Evolutionary conservation across 2,888 invertebrate species (phyloP).

Genomic region (Elmis aenea): DNA sequence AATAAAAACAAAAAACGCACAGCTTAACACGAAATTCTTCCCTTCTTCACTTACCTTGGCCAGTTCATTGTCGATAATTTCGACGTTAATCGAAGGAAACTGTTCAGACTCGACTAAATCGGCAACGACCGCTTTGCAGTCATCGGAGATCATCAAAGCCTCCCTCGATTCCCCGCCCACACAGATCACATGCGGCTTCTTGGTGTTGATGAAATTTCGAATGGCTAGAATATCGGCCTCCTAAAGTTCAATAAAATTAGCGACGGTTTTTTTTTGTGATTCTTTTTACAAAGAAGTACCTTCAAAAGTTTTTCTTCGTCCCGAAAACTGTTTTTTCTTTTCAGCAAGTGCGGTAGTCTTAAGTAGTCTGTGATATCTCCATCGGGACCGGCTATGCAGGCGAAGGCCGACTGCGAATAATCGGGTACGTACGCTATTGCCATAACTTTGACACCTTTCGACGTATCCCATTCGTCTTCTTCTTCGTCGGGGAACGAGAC

Average conservation of each 20-base stretch:
- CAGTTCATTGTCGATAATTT: constrained; percentile 90
- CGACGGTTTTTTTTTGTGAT: constrained; percentile 2
- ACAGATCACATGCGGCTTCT: constrained; percentile 87
- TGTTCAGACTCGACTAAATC: constrained; percentile 79
- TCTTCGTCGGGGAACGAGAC: constrained; percentile 73
- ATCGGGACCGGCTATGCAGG: constrained; percentile 79
- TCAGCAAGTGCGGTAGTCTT: constrained; percentile 79
- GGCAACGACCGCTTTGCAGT: constrained; percentile 67
- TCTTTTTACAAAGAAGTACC: constrained; percentile 25
- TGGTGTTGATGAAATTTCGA: constrained; percentile 76
- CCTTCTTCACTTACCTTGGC: constrained; percentile 58
- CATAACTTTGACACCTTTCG: constrained; percentile 79
- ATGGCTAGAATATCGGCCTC: constrained; percentile 64
- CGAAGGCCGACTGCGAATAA: constrained; percentile 79
- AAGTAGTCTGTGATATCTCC: constrained; percentile 91
- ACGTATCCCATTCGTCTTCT: constrained; percentile 86
- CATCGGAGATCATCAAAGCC: constrained; percentile 74
- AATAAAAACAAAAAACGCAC: too few relatives aligned
- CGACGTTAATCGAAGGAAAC: constrained; percentile 81
- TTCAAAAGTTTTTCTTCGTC: constrained; percentile 59
- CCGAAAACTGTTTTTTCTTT: constrained; percentile 69
- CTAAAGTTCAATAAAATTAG: constrained; percentile 29
- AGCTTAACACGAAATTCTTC: too few relatives aligned
- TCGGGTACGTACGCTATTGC: constrained; percentile 86
- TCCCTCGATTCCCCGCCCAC: constrained; percentile 84